Base-by-base conservation (phyloP, 2,797 vertebrate species). In the Kryptolebias ocellatus region DNA sequence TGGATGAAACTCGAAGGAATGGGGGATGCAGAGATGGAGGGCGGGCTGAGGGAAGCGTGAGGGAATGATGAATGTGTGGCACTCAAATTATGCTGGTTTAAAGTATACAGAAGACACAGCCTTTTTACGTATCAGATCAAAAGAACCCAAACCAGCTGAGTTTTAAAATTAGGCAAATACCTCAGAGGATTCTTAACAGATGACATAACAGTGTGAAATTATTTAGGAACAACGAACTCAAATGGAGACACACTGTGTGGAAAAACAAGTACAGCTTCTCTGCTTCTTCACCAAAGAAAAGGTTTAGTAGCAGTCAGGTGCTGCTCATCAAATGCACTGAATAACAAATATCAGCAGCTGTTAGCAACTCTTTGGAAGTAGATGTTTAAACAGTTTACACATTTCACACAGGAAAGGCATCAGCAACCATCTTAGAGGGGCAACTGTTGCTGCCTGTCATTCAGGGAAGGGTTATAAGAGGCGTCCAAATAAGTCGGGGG, bases 1-100 rank as follows among this genome's bases (percentile, higher is more conserved):
- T 74, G 31, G 67, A 87, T 85, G 68, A 70, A 63, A 63, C n/a
- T 45, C 37, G 31, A 66, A 46, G 46, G 24, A 66, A 17, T 34
- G 73, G 72, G 45, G 24, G 39, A 67, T 20, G 63, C 12, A 17
- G 20, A 47, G 24, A 4, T 18, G 37, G 14, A 45, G 45, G 28
- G 27, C 20, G 28, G 31, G 47, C 15, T 9, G 1, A 18, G 51
- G 39, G 24, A 34, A 45, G 37, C 17, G 27, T 20, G 50, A 16
- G 17, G 24, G 28, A 55, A 27, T 29, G n/a, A 53, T n/a, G 50
- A 60, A 15, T 18, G 55, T 11, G 27, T 42, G n/a, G 1, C 17
- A 27, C 34, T 42, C 37, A 18, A 58, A 27, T 16, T 16, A 15
- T 20, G 16, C 45, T 4, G 49, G 39, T 17, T 20, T 59, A 11